Evolutionary conservation across 2,113 vertebrate species (phyloP), one percentile per base, ranked within the genome.

Genomic region (Panthera leo): DNA sequence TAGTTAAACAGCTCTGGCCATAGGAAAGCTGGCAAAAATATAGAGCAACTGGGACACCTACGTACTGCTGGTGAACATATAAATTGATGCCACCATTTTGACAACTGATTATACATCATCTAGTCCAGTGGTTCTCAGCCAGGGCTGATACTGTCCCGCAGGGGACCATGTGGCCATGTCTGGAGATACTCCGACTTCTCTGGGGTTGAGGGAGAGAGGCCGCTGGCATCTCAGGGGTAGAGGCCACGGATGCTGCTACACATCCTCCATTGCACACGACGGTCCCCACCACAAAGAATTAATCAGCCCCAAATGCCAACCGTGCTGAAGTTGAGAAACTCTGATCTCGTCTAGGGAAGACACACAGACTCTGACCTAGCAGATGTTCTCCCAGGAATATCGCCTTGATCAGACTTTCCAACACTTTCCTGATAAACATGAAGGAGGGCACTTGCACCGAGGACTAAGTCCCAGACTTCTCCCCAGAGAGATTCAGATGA

Each of bases 21-120:
- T 18, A 4, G 5, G 23, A 19, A 61, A 53, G 36, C 4, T 45
- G 78, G 76, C 71, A 19, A 90, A 19, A 70, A 13, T 12, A 31
- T 0, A 18, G 53, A 67, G 39, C 31, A 15, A 19, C 0, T 1
- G 12, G 73, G 42, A 36, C 1, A 21, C 73, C 11, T 5, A 0
- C 0, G 9, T 53, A 4, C 7, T 45, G 55, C 53, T 75, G 68
- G 76, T 14, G 55, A 89, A 27, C 14, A 34, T 0, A 3, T 0
- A 19, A 27, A 34, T 0, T 0, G 61, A 34, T 8, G 39, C 3
- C 8, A 42, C 11, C 61, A 23, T 7, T 36, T 4, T 5, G 76
- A 29, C 23, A 53, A 13, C 75, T 45, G 83, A 36, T 25, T 58
- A 36, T 2, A 23, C 3, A 25, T 61, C 86, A 42, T 55, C 45